Base-by-base conservation (phyloP, 2,888 invertebrate genomes). In the Thecophora atra region DNA sequence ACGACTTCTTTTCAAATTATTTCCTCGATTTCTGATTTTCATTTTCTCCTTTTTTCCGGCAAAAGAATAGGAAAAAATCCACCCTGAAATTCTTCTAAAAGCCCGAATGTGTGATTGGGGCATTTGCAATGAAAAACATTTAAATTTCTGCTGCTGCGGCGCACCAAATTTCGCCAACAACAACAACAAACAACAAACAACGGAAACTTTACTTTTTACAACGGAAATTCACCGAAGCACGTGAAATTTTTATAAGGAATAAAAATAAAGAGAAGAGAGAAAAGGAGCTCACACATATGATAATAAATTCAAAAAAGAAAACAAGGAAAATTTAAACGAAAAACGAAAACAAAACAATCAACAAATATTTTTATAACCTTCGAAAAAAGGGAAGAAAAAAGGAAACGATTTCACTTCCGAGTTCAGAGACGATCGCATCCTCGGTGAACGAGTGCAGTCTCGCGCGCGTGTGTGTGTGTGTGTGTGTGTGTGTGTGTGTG, bases 11-110 rank as follows among this genome's bases (percentile, higher is more conserved):
- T 68, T 68, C 44, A 5, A 37, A 54, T 56, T n/a, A 52, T 70
- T 70, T 70, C 62, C 70, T 47, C 19, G 30, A 28, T 51, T 70
- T 30, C 30, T 30, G 30, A 19, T 42, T 70, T 30, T 52, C 52
- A 30, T 8, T 30, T 51, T 8, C 30, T 19, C 3, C 26, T 21
- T 58, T 58, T 15, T 58, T 58, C 6, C 56, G 24, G n/a, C n/a
- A n/a, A 19, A 21, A n/a, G 21, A 3, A n/a, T 54, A 21, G 5
- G 15, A 11, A 37, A 37, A 37, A 37, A 37, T 37, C 37, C 6
- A 11, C 37, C 37, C 1, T 37, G 11, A 37, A 37, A 37, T 37
- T 37, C n/a, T n/a, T n/a, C 37, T 8, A 3, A 62, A 30, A 21
- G 17, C 15, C 13, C 2, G 17, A 37, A 37, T n/a, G 37, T 19